A percentile compares a stretch with the other conserved stretches of the same genome.
phyloP scores from a whole-genome alignment of 2,113 vertebrate genomes.

The Centropus bengalensis region DNA sequence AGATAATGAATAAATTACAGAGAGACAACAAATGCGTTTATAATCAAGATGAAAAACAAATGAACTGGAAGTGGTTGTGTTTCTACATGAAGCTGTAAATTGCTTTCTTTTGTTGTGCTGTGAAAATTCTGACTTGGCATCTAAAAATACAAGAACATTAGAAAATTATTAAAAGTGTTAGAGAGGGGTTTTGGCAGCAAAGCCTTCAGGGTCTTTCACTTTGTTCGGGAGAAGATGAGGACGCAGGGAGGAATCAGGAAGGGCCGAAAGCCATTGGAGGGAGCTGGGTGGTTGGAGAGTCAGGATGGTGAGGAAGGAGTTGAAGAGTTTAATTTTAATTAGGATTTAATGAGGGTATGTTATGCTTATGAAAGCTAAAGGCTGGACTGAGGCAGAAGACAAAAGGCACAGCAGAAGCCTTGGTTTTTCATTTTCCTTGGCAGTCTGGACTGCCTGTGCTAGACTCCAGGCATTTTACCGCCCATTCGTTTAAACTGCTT shows the following conservation, averaged over 20 bases:
- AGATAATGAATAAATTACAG: slow-evolving; percentile 83
- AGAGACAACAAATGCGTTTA: slow-evolving; percentile 76
- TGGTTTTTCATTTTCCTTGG: background rate
- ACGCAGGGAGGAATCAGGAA: background rate
- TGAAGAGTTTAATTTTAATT: background rate
- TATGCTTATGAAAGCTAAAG: background rate
- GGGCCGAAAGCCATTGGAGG: background rate
- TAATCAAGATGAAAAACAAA: slow-evolving; percentile 80
- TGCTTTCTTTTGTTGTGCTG: slow-evolving; percentile 67
- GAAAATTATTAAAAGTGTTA: slow-evolving; percentile 53
- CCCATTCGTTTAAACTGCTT: background rate
- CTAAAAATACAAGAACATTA: slow-evolving; percentile 63
- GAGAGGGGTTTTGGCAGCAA: background rate
- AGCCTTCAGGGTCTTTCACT: background rate
- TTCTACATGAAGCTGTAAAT: slow-evolving; percentile 74
- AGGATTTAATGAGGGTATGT: background rate
- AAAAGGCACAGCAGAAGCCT: background rate
- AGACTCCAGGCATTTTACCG: background rate
- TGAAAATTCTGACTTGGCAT: slow-evolving; percentile 54
- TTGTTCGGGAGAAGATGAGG: background rate
- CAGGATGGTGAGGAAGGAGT: background rate
- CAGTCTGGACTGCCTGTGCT: background rate
- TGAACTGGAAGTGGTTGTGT: slow-evolving; percentile 72
- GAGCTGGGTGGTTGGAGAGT: background rate
- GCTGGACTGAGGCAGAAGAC: background rate